These are phyloP conservation scores for Columba guinea DNA, from an alignment of 2,797 vertebrate species.

Conservation along the genomic window DNA sequence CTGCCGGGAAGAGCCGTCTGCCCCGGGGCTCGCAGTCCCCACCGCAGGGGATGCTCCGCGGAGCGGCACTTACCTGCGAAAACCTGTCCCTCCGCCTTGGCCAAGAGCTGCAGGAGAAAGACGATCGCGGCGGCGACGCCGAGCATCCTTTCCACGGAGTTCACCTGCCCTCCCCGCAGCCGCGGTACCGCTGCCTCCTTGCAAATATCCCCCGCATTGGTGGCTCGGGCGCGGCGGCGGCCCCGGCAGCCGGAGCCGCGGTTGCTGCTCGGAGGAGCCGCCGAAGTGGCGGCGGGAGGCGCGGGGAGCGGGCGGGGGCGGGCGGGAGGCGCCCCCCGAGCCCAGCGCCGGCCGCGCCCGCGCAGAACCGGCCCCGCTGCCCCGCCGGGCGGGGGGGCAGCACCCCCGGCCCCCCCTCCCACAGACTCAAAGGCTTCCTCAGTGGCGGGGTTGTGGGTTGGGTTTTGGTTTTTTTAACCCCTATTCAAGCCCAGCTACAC, in stretches of 20 bases:
- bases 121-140: conserved; percentile 69
- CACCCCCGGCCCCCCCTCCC: neutral
- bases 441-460: neutral
- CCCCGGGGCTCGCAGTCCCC: neutral
- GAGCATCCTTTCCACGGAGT: conserved; percentile 76
- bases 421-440: neutral
- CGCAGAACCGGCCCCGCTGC: neutral
- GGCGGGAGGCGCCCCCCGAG: conserved; percentile 73
- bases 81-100: conserved; percentile 71
- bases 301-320: neutral
- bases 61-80: conserved; percentile 73
- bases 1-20: neutral
- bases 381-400: neutral
- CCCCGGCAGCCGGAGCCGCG: conserved; percentile 36
- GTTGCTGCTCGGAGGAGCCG: conserved; percentile 56
- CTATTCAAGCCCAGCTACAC: neutral
- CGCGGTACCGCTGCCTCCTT: conserved; percentile 42
- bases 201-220: conserved; percentile 63
- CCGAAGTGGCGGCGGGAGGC: conserved; percentile 37
- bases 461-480: neutral
- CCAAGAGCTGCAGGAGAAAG: conserved; percentile 73
- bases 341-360: conserved; percentile 40
- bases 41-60: no score
- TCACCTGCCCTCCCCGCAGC: conserved; percentile 76
- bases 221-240: conserved; percentile 9